phyloP scores from a whole-genome alignment of 35 echinoderm and acorn worm genomes.

The Apostichopus parvimensis region DNA sequence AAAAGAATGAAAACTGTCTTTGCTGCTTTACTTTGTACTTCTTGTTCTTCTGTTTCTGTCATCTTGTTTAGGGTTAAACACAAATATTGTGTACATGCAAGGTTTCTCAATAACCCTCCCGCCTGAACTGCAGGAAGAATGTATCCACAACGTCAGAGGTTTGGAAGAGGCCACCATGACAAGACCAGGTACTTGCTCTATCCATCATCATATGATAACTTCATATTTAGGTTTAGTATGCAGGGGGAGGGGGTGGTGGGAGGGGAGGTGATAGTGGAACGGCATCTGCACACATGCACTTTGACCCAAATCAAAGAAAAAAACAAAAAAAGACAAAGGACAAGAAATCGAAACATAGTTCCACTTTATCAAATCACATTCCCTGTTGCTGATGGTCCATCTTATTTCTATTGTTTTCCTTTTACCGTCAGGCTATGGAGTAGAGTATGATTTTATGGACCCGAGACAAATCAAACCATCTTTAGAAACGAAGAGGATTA shows the following conservation, averaged over 20 bases:
- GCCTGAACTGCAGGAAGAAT: slow-evolving; percentile 79
- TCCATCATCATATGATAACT: no score
- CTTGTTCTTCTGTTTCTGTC: background rate
- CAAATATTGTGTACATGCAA: slow-evolving; percentile 88
- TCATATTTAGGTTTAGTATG: no score
- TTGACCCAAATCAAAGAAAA: no score
- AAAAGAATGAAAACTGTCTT: no score
- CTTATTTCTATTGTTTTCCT: background rate
- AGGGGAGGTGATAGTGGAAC: no score
- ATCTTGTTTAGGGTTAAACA: slow-evolving; percentile 70
- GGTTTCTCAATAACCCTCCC: slow-evolving; percentile 95
- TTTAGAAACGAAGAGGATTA: slow-evolving; percentile 84
- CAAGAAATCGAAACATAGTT: no score
- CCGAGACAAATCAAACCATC: slow-evolving; percentile 81
- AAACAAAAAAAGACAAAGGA: no score
- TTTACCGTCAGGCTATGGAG: slow-evolving; percentile 76
- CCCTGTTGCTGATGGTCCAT: no score
- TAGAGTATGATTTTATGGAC: slow-evolving; percentile 96
- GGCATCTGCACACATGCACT: no score
- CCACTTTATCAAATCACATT: no score
- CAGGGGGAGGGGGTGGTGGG: no score
- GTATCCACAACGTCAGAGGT: slow-evolving; percentile 72
- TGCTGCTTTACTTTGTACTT: background rate
- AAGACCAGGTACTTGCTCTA: slow-evolving; percentile 73
- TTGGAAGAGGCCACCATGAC: slow-evolving; percentile 78